phyloP scores from a whole-genome alignment of 2,113 vertebrate species.

The Oreochromis tanganicae region DNA sequence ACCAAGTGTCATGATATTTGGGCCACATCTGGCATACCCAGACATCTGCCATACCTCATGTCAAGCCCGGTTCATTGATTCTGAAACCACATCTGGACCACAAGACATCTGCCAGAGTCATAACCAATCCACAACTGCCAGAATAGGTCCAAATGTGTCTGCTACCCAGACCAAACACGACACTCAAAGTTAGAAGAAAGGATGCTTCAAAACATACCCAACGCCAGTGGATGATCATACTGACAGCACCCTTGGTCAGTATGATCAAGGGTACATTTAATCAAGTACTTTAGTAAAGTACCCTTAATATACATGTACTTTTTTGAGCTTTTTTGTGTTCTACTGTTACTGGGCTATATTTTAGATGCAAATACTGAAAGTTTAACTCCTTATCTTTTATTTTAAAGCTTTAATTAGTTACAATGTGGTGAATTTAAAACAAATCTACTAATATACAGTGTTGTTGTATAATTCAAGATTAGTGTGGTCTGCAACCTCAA shows the following conservation, averaged over 20 bases:
- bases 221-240: not conserved
- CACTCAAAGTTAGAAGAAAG: not conserved
- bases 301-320: accelerated
- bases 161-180: not conserved
- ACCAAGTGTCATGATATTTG: not conserved
- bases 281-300: not conserved
- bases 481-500: not conserved
- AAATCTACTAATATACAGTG: not conserved
- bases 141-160: not conserved
- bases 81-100: not conserved
- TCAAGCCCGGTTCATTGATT: not conserved
- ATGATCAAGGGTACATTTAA: not conserved
- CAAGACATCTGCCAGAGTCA: not conserved
- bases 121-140: not conserved
- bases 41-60: not conserved
- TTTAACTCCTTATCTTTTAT: not conserved
- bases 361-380: not conserved
- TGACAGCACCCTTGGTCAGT: not conserved
- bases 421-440: not conserved
- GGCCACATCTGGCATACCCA: not conserved
- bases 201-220: not conserved
- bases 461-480: not conserved
- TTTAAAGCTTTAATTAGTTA: not conserved
- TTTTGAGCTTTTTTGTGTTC: not conserved
- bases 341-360: not conserved